Base-by-base conservation (phyloP, 2,888 invertebrate genomes). In the Apomyelois bistriatella region DNA sequence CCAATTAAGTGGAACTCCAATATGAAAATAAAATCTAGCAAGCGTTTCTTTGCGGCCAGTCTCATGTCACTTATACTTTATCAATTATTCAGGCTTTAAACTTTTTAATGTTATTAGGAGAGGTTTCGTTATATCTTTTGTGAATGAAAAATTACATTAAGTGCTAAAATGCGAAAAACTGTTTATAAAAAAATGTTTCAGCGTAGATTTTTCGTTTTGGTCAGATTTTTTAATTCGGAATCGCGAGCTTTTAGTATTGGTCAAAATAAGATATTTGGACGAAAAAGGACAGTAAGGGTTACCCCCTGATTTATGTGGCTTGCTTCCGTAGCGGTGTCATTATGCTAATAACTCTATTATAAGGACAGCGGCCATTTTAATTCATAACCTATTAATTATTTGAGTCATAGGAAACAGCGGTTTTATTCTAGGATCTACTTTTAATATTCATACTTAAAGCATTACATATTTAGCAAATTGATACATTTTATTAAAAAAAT, bases 271-370 rank as follows among this genome's bases (percentile, higher is more conserved):
- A 16, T 56, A 50, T 57, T 54, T 52, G 56, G 3, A 22, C 43
- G 51, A 55, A 56, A 53, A 46, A 53, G 37, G 48, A 38, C 30
- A 48, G 53, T 56, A 53, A 56, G 56, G 54, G 58, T 53, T 40
- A 53, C 53, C 51, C n/a, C 48, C 58, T 71, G 70, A 73, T 73
- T 68, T 66, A 68, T 70, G 75, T 62, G 32, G 30, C 58, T 55
- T 48, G 60, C 65, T 70, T 74, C 75, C 73, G 70, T 62, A 64
- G 59, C 54, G 65, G 62, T 55, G 66, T 67, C 71, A 65, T 73
- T 74, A 75, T 75, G 74, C 63, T 69, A 74, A 75, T 74, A 30
- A 55, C 55, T 52, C 43, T 43, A 52, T 43, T 52, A 52, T 43
- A 50, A 42, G 43, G 52, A 57, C 54, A 56, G 47, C 48, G 50